These are phyloP conservation scores for Scatophagus argus DNA, from an alignment of 2,113 vertebrate genomes.

Conservation along the genomic window DNA sequence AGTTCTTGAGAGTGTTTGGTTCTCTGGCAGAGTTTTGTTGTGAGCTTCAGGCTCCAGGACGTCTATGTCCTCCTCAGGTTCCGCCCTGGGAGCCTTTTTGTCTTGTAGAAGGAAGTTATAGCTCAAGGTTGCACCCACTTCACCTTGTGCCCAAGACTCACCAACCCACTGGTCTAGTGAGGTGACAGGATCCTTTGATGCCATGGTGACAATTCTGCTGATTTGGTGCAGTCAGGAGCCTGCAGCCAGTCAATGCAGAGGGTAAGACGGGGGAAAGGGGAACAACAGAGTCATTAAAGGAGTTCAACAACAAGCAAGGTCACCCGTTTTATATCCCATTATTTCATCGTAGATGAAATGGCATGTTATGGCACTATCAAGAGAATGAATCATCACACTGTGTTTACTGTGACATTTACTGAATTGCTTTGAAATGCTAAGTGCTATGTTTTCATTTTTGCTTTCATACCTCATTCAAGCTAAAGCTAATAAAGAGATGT, in stretches of 20 bases:
- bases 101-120: conserved; percentile 14
- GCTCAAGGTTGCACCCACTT: not conserved
- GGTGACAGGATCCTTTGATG: conserved; percentile 57
- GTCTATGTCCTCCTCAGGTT: conserved; percentile 63
- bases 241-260: conserved; percentile 48
- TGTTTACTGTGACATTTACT: conserved; percentile 40
- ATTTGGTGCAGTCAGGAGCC: conserved; percentile 43
- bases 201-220: conserved; percentile 61
- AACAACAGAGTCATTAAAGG: conserved; percentile 39
- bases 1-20: not conserved
- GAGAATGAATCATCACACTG: conserved; percentile 10
- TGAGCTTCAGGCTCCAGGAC: conserved; percentile 12
- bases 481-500: not conserved
- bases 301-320: conserved; percentile 37
- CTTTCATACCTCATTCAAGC: conserved; percentile 1
- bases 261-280: conserved; percentile 5
- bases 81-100: conserved; percentile 52
- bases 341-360: conserved; percentile 4
- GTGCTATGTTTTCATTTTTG: conserved; percentile 5
- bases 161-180: conserved; percentile 40
- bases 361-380: not conserved
- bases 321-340: conserved; percentile 13
- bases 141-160: conserved; percentile 36
- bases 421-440: conserved; percentile 24
- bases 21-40: conserved; percentile 11